Evolutionary conservation across 2,797 vertebrate species (phyloP), one percentile per base, ranked within the genome.

Genomic region (Avahi laniger): DNA sequence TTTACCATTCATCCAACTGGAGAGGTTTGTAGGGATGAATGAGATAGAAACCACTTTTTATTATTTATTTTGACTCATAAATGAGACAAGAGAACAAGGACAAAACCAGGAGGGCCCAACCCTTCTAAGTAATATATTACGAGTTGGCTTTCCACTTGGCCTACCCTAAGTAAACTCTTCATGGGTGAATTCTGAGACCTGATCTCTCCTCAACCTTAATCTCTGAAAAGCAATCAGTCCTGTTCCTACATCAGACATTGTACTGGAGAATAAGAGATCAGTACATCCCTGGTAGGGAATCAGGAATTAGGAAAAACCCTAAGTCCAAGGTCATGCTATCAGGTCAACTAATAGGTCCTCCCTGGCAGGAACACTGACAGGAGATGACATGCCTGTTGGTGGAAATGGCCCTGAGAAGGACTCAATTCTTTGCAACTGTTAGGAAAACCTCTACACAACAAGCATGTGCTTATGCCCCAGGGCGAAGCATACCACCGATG

Each of bases 41-140:
- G 33, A 96, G 33, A 86, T 41, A 82, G 81, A 96, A 94, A 89
- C 12, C 24, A 86, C 52, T 80, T 93, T 94, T 76, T 61, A 52
- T 91, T 93, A 95, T 96, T 96, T 95, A 57, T 95, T 86, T 96
- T 98, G 96, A 97, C 78, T 98, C 91, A 97, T 84, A 95, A 92
- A 95, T 82, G 52, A 89, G 33, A 91, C 52, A 81, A 28, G 38
- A 97, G 79, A 89, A 93, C 13, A 96, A 93, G 79, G 46, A 54
- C 69, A 96, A 79, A 41, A 92, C 65, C 35, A 94, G 33, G 57
- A 95, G 59, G 48, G 28, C 88, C 78, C 73, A 97, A 54, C 69
- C 91, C 94, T 96, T 89, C 28, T 95, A 91, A 95, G 59, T 95
- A 96, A 91, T 35, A 81, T 72, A 41, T 15, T 93, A 83, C 85